Base-by-base conservation (phyloP, 35 echinoderm and acorn worm genomes). In the Anneissia japonica region DNA sequence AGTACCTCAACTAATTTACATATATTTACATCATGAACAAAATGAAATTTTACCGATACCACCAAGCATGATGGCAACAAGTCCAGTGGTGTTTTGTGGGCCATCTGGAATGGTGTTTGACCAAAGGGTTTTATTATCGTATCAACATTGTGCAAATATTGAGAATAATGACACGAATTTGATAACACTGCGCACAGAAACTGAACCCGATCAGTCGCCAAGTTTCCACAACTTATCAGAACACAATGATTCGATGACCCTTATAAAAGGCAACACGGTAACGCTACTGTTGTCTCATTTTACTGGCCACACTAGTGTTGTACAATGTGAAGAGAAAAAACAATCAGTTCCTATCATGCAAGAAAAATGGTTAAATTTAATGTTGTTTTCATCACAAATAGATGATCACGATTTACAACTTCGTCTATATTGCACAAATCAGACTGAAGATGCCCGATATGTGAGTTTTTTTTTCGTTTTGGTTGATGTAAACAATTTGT, bases 101-200 rank as follows among this genome's bases (percentile, higher is more conserved):
- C 79, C 79, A 6, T 38, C 79, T 4, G 79, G 79, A 30, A 30
- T 81, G 79, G 40, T 4, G 11, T 81, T 81, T 40, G 6, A 39
- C 1, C 35, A 81, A 39, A 37, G 79, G 28, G 79, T 81, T 36
- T 3, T 81, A 23, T 40, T 81, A 40, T 81, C 79, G 36, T 81
- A 81, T 81, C 35, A 81, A 39, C 79, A 81, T 30, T 81, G 79
- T 81, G 79, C 79, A 11, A 39, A 81, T 37, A 39, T 37, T 37
- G 37, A 35, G 40, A 81, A 39, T 26, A 30, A 39, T 17, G 31
- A 40, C 7, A 37, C 40, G 7, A 36, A 39, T 0, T 16, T 81
- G 0, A 37, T 39, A 16, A 39, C 36, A 0, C 11, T 81, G 9
- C 19, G 35, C 3, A 38, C 34, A 1, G 37, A 81, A 17, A 40